Evolutionary conservation across 2,797 vertebrate genomes (phyloP).

Genomic region (Sarcophilus harrisii): DNA sequence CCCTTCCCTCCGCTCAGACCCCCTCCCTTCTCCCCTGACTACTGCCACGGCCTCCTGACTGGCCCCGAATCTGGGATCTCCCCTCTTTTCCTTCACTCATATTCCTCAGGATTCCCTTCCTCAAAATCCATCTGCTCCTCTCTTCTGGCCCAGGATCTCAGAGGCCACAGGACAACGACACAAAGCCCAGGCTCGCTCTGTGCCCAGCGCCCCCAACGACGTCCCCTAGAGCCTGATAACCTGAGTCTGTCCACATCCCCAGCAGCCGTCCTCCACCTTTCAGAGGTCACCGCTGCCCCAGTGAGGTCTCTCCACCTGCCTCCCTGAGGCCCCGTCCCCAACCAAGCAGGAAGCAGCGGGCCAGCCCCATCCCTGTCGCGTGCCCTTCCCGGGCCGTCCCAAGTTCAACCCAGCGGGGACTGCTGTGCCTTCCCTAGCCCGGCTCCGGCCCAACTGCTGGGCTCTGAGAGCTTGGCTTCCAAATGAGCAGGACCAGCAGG

Average conservation of each 20-base stretch:
- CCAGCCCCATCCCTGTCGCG: neutral
- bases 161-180: too few species aligned
- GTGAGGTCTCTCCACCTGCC: neutral
- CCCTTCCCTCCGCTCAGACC: neutral
- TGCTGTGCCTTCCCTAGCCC: neutral
- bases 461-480: neutral
- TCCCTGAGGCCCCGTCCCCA: neutral
- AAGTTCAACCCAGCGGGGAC: too few species aligned
- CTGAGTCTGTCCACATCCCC: neutral
- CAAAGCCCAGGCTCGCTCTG: neutral
- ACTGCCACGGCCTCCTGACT: neutral
- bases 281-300: neutral
- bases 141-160: neutral
- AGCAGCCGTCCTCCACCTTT: neutral
- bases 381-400: too few species aligned
- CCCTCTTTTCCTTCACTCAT: neutral
- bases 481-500: neutral
- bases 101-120: neutral
- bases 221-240: too few species aligned
- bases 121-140: too few species aligned
- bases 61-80: neutral
- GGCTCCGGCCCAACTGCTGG: neutral
- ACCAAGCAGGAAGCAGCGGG: neutral
- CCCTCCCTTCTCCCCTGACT: neutral
- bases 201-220: neutral